Conservation (phyloP, 2,888 invertebrate genomes). For the Chironomus tentans region DNA sequence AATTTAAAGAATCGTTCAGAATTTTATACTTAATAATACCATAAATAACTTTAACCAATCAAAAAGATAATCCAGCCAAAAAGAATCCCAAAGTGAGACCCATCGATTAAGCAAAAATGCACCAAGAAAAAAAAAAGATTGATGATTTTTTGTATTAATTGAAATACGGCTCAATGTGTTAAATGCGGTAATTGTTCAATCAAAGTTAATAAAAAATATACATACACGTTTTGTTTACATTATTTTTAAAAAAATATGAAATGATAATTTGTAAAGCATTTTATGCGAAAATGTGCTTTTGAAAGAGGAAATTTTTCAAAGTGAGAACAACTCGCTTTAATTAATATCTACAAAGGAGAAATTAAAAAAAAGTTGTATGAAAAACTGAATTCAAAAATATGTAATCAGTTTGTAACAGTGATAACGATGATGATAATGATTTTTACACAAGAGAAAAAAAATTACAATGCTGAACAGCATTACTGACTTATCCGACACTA, state of each 20-base stretch:
- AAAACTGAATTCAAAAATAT: neutral
- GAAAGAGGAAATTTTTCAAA: neutral
- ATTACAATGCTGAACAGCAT: neutral
- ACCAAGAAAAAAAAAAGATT: neutral
- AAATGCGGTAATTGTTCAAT: neutral
- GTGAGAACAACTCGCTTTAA: too few species aligned
- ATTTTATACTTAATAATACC: too few species aligned
- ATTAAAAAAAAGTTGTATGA: too few species aligned
- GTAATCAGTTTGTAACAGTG: neutral
- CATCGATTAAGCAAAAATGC: too few species aligned
- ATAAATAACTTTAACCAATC: too few species aligned
- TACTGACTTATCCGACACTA: neutral
- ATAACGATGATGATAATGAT: neutral
- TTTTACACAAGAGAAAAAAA: neutral
- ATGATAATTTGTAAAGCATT: neutral
- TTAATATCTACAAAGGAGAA: too few species aligned
- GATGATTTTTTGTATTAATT: neutral
- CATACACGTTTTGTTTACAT: neutral
- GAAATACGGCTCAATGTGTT: slow-evolving; percentile 3
- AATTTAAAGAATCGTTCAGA: too few species aligned
- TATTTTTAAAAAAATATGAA: neutral
- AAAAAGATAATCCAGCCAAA: too few species aligned
- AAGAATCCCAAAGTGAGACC: too few species aligned
- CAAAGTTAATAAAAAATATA: neutral
- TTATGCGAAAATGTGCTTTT: neutral